Base-by-base conservation (phyloP, 2,113 vertebrate genomes). In the Sisor rabdophorus region DNA sequence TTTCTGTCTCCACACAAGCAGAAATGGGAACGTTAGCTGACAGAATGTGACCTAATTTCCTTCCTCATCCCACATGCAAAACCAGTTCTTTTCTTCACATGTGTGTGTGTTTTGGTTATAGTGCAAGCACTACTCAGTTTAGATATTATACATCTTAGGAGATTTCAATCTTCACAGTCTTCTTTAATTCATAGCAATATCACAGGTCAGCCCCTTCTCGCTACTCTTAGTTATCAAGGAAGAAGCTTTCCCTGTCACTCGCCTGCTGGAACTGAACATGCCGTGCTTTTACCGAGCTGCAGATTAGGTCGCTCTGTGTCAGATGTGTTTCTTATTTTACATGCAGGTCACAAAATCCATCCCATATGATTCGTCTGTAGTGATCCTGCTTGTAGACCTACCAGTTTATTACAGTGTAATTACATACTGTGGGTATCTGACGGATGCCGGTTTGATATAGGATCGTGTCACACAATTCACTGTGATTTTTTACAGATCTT, bases 11-110 rank as follows among this genome's bases (percentile, higher is more conserved):
- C 52, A 76, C 68, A 67, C 30, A 61, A 71, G 64, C 58, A 64
- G 28, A 60, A 65, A 77, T 44, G 28, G 55, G 68, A 75, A 53
- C 70, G 53, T 76, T 69, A 78, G 79, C 76, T 68, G 79, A 72
- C 81, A 83, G 81, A 83, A 78, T 86, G 75, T 78, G 78, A 79
- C 81, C 81, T 65, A 81, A 76, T 84, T 86, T 64, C 61, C 44
- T 60, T 68, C 40, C 73, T 79, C 63, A 64, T 58, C 65, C 58
- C 44, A 52, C 50, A 61, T 73, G 60, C 81, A 54, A 79, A 82
- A 76, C 76, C 68, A 59, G 73, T 47, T 73, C 61, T 69, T 53
- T 63, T 44, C 71, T 71, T 54, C n/a, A 15, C 48, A 52, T 36
- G 28, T 24, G 56, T 68, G 40, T 47, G 64, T 75, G 71, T 71